Conservation (phyloP, 2,113 vertebrate genomes). For the Propithecus coquereli region DNA sequence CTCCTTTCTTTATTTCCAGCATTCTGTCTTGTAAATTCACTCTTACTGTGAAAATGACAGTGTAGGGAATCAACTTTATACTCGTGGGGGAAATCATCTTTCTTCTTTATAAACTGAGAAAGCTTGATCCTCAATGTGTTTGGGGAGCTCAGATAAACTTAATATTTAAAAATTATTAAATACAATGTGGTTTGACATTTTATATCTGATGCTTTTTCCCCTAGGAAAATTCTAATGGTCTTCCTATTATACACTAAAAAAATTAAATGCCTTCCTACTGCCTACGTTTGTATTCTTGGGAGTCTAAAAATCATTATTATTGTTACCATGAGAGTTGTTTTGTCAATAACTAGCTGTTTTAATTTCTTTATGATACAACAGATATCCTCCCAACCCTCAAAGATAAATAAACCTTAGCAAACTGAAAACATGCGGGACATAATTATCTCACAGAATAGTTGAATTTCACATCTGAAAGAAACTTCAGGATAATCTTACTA, state of each 20-base stretch:
- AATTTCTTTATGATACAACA: slow-evolving; percentile 36
- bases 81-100: background rate
- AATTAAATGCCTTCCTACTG: background rate
- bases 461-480: slow-evolving; percentile 20
- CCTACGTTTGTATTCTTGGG: background rate
- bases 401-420: slow-evolving; percentile 42
- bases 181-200: background rate
- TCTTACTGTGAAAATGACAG: background rate
- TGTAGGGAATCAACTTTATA: background rate
- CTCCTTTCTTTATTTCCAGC: background rate
- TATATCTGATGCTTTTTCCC: background rate
- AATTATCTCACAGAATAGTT: slow-evolving; percentile 24
- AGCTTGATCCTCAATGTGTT: background rate
- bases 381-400: background rate
- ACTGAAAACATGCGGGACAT: slow-evolving; percentile 43
- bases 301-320: slow-evolving; percentile 20
- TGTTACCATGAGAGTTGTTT: slow-evolving; percentile 18
- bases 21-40: background rate
- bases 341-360: slow-evolving; percentile 30
- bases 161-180: slow-evolving; percentile 30
- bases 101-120: background rate
- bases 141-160: background rate
- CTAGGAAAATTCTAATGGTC: background rate
- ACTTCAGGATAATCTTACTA: slow-evolving; percentile 28
- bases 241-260: background rate